Evolutionary conservation across 2,888 invertebrate genomes (phyloP).

Genomic region (Acanthosepion lycidas): DNA sequence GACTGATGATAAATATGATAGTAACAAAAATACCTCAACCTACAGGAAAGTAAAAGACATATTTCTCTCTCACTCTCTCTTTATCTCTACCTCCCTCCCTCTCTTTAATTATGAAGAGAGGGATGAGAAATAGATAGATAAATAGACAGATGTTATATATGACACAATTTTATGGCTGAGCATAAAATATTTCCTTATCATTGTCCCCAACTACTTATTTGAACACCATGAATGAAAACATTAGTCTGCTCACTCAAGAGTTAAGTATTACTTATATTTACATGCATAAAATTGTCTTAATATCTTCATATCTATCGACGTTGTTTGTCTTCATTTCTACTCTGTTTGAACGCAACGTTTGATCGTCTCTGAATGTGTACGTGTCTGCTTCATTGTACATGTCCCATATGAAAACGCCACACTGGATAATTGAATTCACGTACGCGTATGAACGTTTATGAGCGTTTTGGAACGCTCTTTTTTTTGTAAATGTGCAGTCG

Average conservation of each 20-base stretch:
- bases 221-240: neutral
- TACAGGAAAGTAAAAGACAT: no score
- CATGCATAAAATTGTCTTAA: neutral
- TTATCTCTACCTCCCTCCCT: no score
- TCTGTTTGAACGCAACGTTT: neutral
- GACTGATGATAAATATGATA: no score
- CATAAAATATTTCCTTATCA: neutral
- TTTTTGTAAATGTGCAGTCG: neutral
- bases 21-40: no score
- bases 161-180: neutral
- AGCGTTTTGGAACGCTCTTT: neutral
- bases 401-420: neutral
- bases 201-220: neutral
- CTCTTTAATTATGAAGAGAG: no score
- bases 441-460: neutral
- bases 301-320: neutral
- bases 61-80: no score
- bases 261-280: neutral
- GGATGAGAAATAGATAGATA: no score
- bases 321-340: neutral
- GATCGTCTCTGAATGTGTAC: neutral
- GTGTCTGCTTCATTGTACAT: neutral
- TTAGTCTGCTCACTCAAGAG: neutral
- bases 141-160: neutral
- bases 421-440: constrained; percentile 15